phyloP scores from a whole-genome alignment of 30 jellyfish, hydroid and myxozoan genomes.

The Aurelia aurita region DNA sequence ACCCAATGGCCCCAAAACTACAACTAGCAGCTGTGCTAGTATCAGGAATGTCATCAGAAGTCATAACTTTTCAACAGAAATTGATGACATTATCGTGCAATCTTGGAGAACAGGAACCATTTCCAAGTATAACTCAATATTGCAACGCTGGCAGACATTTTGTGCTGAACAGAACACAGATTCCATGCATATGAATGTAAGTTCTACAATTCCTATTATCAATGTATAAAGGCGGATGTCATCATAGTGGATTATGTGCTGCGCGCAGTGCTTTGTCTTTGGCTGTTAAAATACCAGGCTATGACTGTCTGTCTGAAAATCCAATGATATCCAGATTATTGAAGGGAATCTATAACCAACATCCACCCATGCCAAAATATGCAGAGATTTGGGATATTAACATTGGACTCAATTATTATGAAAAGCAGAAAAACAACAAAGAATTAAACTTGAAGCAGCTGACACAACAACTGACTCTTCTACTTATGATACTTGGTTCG shows the following conservation, averaged over 20 bases:
- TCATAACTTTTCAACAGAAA: constrained; percentile 16
- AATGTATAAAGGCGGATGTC: constrained; percentile 33
- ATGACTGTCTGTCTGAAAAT: background rate
- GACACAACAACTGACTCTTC: too few relatives aligned
- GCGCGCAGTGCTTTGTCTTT: constrained; percentile 11
- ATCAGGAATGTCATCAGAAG: constrained; percentile 19
- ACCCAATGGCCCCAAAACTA: constrained; percentile 18
- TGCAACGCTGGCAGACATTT: constrained; percentile 32
- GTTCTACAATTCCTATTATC: too few relatives aligned
- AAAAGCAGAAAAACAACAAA: background rate
- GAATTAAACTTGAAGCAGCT: too few relatives aligned
- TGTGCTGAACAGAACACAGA: constrained; percentile 9
- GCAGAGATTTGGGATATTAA: constrained; percentile 13
- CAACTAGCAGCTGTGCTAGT: constrained; percentile 46
- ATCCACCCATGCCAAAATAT: constrained; percentile 15
- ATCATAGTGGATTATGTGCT: constrained; percentile 9
- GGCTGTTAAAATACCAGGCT: background rate
- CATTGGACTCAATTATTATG: constrained; percentile 1
- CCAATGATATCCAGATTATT: too few relatives aligned
- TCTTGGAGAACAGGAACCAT: constrained; percentile 40
- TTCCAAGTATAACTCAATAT: constrained; percentile 13
- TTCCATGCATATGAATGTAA: constrained; percentile 4
- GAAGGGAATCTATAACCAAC: background rate
- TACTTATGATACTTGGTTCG: too few relatives aligned
- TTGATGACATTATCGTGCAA: constrained; percentile 15